Evolutionary conservation across 2,888 invertebrate species (phyloP), one percentile per base, ranked within the genome.

Genomic region (Hydriomena furcata): DNA sequence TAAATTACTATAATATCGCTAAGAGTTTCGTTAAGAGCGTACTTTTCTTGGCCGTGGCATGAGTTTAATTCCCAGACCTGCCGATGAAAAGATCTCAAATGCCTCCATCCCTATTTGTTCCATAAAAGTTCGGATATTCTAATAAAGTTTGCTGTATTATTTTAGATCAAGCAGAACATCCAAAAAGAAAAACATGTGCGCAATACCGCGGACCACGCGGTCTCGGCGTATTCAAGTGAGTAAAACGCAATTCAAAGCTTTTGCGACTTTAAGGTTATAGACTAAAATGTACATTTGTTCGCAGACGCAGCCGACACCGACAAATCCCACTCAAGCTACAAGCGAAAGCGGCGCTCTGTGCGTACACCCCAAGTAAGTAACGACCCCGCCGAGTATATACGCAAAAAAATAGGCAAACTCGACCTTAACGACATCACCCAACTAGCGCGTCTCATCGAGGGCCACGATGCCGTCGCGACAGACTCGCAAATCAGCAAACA

Each of bases 331-430:
- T 84, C 85, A 63, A 84, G 84, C 68, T 76, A 76, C 73, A 74
- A 76, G 63, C 84, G 82, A 70, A 87, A 86, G 66, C 78, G 87
- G 4, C 85, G 88, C 55, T 68, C 79, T 38, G 56, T 74, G 35
- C 79, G 86, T 35, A 63, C 75, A 1, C 72, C 77, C 40, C 84
- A 87, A 78, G 89, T 89, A 87, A 89, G 89, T 89, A 87, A 64
- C 58, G 86, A 84, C 37, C 71, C 84, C 1, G 79, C 79, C 3
- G 89, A 88, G 48, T 82, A 79, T 59, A 79, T 88, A 38, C 75
- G 84, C 53, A 79, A 78, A 68, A 76, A 82, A 66, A 83, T 88
- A 60, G 88, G 84, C 35, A 81, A 80, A 63, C 73, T 89, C 50
- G 79, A 84, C 53, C 78, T 89, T 55, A 79, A 86, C 42, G 85